A percentile compares a stretch with the other conserved stretches of the same genome.
Conservation (phyloP, 1,140 invertebrate species). For the Zaprionus ornatus region DNA sequence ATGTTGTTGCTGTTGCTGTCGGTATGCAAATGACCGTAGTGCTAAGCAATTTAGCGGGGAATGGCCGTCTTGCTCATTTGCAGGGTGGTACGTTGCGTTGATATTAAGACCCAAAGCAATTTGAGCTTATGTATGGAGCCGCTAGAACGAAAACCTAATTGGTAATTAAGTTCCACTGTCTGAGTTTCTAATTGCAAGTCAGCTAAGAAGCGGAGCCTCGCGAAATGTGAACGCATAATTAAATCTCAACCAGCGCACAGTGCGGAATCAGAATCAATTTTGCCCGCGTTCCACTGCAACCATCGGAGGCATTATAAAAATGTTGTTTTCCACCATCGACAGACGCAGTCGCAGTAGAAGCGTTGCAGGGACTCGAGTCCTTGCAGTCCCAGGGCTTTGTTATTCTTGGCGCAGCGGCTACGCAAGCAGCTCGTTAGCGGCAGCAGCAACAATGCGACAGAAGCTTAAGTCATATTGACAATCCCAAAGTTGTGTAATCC, state of each 20-base stretch:
- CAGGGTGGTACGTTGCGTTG: slow-evolving; percentile 35
- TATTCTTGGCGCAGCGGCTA: slow-evolving; percentile 73
- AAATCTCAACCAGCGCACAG: slow-evolving; percentile 48
- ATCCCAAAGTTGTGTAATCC: slow-evolving; percentile 70
- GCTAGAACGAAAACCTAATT: slow-evolving; percentile 31
- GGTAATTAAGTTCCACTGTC: slow-evolving; percentile 34
- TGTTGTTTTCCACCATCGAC: slow-evolving; percentile 42
- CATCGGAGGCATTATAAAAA: slow-evolving; percentile 46
- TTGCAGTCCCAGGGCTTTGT: slow-evolving; percentile 40
- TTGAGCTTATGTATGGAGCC: slow-evolving; percentile 65
- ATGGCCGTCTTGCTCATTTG: slow-evolving; percentile 26
- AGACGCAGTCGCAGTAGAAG: neutral
- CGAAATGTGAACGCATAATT: slow-evolving; percentile 74
- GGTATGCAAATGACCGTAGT: slow-evolving; percentile 65
- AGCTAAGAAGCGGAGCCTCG: slow-evolving; percentile 33
- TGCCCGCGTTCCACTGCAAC: slow-evolving; percentile 23
- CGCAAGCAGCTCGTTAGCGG: slow-evolving; percentile 68
- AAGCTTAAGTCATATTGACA: slow-evolving; percentile 72
- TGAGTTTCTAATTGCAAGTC: slow-evolving; percentile 37
- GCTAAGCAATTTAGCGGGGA: neutral
- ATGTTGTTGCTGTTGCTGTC: slow-evolving; percentile 23
- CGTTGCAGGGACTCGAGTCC: neutral
- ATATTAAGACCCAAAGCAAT: slow-evolving; percentile 60
- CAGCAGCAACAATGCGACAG: slow-evolving; percentile 38
- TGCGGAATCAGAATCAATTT: slow-evolving; percentile 62